phyloP scores from a whole-genome alignment of 2,113 vertebrate species.

The Azemiops feae region DNA sequence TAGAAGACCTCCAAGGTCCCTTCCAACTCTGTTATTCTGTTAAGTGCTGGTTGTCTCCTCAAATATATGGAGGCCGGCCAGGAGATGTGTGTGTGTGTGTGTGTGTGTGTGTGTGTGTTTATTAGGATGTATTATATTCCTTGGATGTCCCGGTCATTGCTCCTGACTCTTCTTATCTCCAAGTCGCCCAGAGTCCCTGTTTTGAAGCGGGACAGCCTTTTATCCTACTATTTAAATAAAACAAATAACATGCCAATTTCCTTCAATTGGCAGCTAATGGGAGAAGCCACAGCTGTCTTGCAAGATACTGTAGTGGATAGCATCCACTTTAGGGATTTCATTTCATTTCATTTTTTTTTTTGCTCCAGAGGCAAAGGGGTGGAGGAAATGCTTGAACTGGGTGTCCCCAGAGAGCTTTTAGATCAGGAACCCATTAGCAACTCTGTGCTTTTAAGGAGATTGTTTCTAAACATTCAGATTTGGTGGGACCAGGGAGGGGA shows the following conservation, averaged over 20 bases:
- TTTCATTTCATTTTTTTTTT: neutral
- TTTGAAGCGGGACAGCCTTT: neutral
- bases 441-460: neutral
- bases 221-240: neutral
- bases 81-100: no score
- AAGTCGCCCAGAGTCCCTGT: neutral
- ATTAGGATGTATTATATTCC: neutral
- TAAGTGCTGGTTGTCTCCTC: no score
- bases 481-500: neutral
- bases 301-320: neutral
- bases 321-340: neutral
- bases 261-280: neutral
- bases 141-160: neutral
- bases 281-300: neutral
- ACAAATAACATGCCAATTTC: neutral
- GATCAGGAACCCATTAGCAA: conserved; percentile 11
- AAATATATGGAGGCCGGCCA: no score
- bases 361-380: neutral
- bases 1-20: no score
- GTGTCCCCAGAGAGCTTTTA: neutral
- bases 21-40: no score
- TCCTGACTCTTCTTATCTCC: neutral
- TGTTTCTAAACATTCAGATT: neutral
- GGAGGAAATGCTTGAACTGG: neutral
- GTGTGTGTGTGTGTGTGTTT: no score